Evolutionary conservation across 2,113 vertebrate species (phyloP).

Genomic region (Bujurquina vittata): DNA sequence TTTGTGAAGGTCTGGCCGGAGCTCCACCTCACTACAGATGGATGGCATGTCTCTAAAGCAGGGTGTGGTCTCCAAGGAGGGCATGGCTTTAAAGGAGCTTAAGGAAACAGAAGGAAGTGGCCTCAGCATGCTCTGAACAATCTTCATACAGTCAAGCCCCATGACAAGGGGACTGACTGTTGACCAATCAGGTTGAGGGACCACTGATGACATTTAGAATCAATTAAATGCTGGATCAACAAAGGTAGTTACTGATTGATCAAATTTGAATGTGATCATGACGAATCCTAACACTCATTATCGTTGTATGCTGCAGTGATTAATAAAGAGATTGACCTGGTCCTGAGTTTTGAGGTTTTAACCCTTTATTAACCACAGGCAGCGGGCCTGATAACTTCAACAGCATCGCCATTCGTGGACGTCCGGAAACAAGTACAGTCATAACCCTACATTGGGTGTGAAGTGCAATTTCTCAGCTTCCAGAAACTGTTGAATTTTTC

Average conservation of each 20-base stretch:
- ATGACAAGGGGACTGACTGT: background rate
- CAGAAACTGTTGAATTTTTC: too few species aligned
- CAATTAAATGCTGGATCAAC: background rate
- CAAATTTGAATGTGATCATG: background rate
- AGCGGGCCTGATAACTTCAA: too few species aligned
- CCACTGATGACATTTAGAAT: background rate
- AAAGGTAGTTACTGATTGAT: background rate
- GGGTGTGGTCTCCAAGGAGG: background rate
- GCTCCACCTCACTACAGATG: background rate
- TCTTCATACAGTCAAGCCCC: background rate
- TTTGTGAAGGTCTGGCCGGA: constrained; percentile 35
- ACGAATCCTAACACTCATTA: background rate
- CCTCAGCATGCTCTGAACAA: constrained; percentile 65
- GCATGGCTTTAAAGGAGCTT: constrained; percentile 58
- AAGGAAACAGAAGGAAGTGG: constrained; percentile 60
- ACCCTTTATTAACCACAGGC: too few species aligned
- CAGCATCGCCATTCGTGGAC: too few species aligned
- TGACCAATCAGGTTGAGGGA: background rate
- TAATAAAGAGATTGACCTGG: background rate
- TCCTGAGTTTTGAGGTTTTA: background rate
- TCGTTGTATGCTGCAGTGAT: background rate
- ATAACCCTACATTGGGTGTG: too few species aligned
- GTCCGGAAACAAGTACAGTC: too few species aligned
- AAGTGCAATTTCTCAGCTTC: too few species aligned
- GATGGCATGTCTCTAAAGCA: background rate